A percentile compares a stretch with the other conserved stretches of the same genome.
These are phyloP conservation scores for Melanogrammus aeglefinus DNA, from an alignment of 2,797 vertebrate species.

Conservation along the genomic window DNA sequence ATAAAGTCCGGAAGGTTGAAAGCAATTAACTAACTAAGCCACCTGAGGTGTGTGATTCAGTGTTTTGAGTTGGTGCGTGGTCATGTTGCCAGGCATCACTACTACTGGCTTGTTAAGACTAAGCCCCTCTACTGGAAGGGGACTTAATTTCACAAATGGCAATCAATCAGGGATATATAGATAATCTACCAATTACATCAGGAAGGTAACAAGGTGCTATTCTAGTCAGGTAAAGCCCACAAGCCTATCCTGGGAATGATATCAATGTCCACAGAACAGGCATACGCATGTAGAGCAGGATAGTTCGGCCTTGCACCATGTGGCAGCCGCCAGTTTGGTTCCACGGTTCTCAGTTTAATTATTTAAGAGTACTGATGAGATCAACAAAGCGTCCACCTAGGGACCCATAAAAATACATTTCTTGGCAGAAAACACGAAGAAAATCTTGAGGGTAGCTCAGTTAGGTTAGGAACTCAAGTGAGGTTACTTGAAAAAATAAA, in stretches of 20 bases:
- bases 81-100: conserved; percentile 8
- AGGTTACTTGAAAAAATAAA: background rate
- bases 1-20: conserved; percentile 21
- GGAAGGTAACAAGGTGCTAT: conserved; percentile 20
- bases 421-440: background rate
- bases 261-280: background rate
- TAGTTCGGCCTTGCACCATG: background rate
- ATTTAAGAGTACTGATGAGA: background rate
- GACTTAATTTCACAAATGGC: conserved; percentile 22
- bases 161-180: conserved; percentile 21
- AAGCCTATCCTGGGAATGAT: conserved; percentile 15
- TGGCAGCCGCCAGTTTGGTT: background rate
- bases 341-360: background rate
- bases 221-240: conserved; percentile 17
- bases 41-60: conserved; percentile 6
- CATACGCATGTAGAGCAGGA: background rate
- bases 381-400: background rate
- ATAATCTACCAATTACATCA: conserved; percentile 19
- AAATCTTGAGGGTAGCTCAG: too few relatives aligned
- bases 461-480: too few relatives aligned
- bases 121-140: conserved; percentile 7
- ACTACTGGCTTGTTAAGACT: conserved; percentile 4
- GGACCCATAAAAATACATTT: background rate
- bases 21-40: conserved; percentile 20
- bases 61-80: background rate